Percentiles rank a stretch among this genome's conserved stretches.
Evolutionary conservation across 2,113 vertebrate species (phyloP).

Genomic region (Epinephelus fuscoguttatus): DNA sequence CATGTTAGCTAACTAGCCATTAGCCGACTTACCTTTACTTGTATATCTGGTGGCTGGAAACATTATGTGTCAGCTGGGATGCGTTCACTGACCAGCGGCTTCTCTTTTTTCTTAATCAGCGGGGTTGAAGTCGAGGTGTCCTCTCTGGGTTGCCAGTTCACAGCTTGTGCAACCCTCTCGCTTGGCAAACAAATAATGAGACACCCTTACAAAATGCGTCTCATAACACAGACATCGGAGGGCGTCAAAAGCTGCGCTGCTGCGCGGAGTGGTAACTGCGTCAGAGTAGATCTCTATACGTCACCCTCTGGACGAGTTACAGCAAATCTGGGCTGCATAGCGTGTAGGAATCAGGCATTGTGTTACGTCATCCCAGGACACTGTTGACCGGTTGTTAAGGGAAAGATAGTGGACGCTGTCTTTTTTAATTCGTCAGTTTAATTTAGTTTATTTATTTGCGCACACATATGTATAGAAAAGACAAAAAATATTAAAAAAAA

Average conservation of each 20-base stretch:
- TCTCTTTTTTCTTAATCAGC: no score
- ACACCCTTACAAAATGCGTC: constrained; percentile 39
- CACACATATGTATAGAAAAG: no score
- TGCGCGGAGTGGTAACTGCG: constrained; percentile 29
- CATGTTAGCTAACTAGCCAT: constrained; percentile 21
- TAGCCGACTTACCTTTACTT: constrained; percentile 76
- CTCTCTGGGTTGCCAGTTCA: no score
- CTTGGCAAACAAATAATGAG: constrained; percentile 1
- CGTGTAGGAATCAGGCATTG: not conserved
- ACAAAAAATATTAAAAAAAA: no score
- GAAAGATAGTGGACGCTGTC: no score
- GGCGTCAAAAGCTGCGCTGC: constrained; percentile 46
- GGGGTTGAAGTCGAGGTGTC: not conserved
- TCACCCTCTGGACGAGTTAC: accelerated
- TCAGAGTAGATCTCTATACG: not conserved
- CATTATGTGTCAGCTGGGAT: constrained; percentile 69
- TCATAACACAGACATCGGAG: constrained; percentile 44
- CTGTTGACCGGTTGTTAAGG: not conserved
- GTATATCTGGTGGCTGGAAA: constrained; percentile 83
- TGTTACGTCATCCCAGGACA: not conserved
- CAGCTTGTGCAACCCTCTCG: constrained; percentile 11
- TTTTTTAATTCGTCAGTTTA: no score
- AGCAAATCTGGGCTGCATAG: not conserved
- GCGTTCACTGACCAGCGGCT: not conserved
- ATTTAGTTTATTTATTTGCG: no score